Percentiles rank a stretch among this genome's conserved stretches.
Conservation (phyloP, 2,113 vertebrate species). For the Trematomus loennbergii region DNA sequence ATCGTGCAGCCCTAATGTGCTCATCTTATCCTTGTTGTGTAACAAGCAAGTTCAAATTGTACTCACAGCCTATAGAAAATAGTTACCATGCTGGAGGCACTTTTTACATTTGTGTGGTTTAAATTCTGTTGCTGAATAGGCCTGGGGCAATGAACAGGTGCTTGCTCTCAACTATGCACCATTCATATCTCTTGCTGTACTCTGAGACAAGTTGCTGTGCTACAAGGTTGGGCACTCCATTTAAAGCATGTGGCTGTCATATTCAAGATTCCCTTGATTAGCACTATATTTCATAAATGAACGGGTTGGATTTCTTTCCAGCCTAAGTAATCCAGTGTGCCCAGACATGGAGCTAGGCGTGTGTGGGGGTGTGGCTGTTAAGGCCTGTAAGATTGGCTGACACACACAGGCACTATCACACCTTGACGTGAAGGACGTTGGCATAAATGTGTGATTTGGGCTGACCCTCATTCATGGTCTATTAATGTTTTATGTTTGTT, state of each 20-base stretch:
- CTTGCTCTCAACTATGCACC: constrained; percentile 6
- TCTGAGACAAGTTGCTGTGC: constrained; percentile 22
- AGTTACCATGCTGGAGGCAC: constrained; percentile 1
- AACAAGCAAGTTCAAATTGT: constrained; percentile 10
- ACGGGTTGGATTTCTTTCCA: constrained; percentile 4
- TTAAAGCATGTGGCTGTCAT: neutral
- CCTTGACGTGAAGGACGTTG: constrained; percentile 28
- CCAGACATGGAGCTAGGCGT: constrained; percentile 4
- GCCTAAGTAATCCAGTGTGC: neutral
- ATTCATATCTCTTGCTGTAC: neutral
- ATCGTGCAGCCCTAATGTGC: no score
- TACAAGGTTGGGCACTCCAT: neutral
- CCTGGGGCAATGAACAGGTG: constrained; percentile 8
- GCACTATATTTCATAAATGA: constrained; percentile 16
- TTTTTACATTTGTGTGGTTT: neutral
- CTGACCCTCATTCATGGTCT: constrained; percentile 28
- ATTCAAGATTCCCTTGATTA: constrained; percentile 15
- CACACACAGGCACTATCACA: neutral
- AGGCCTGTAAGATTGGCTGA: constrained; percentile 31
- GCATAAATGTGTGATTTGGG: constrained; percentile 33
- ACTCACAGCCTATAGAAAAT: neutral
- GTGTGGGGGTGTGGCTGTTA: constrained; percentile 19
- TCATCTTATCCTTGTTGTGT: constrained; percentile 4
- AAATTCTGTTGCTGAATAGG: neutral
- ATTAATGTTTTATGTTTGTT: constrained; percentile 1